Percentiles rank a stretch among this genome's conserved stretches.
These are phyloP conservation scores for Archivesica marissinica DNA, from an alignment of 1,140 invertebrate genomes.

Conservation along the genomic window DNA sequence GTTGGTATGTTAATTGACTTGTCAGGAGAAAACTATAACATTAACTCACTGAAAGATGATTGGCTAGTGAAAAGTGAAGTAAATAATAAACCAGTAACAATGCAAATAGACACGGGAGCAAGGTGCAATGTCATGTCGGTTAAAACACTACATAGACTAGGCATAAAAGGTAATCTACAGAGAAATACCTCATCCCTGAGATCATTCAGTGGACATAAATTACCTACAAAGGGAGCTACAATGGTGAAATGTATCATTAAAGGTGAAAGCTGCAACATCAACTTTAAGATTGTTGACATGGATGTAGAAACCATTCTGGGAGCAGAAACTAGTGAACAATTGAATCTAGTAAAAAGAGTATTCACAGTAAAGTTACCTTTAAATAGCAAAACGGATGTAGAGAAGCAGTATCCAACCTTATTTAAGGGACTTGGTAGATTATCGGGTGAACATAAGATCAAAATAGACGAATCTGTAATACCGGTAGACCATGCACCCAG, in stretches of 20 bases:
- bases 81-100: not conserved
- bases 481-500: conserved; percentile 71
- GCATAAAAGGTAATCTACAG: not conserved
- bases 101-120: conserved; percentile 35
- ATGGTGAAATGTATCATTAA: not conserved
- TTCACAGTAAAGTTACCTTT: not conserved
- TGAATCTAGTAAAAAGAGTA: conserved; percentile 37
- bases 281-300: conserved; percentile 47
- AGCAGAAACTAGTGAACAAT: conserved; percentile 13
- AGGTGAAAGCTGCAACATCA: conserved; percentile 30
- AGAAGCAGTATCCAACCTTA: conserved; percentile 51
- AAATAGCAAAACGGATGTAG: not conserved
- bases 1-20: conserved; percentile 36
- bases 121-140: not conserved
- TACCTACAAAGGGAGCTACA: not conserved
- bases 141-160: not conserved
- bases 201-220: not conserved
- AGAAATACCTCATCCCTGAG: not conserved
- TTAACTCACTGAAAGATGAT: not conserved
- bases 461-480: conserved; percentile 62
- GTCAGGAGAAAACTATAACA: conserved; percentile 2
- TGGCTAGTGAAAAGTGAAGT: conserved; percentile 4
- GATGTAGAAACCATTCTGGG: conserved; percentile 39
- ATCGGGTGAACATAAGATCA: conserved; percentile 67
- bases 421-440: conserved; percentile 65